Conservation (phyloP, 2,888 invertebrate species). For the Stomorhina lunata region DNA sequence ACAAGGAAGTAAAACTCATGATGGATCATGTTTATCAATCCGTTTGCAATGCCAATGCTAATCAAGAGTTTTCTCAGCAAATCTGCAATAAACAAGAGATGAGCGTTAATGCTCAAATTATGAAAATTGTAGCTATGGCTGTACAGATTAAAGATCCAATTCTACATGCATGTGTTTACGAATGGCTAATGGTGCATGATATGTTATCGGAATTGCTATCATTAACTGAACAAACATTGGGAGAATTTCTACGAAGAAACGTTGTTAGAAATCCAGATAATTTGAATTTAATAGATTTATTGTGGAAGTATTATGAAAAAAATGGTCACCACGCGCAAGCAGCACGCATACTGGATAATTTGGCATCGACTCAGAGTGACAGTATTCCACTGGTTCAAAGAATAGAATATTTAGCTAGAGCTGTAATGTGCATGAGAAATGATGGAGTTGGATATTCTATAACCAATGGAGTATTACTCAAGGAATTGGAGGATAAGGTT, state of each 20-base stretch:
- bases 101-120: slow-evolving; percentile 80
- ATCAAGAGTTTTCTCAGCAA: slow-evolving; percentile 71
- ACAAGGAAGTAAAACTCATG: slow-evolving; percentile 91
- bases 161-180: slow-evolving; percentile 93
- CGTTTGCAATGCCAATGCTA: slow-evolving; percentile 72
- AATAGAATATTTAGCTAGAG: slow-evolving; percentile 94
- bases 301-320: slow-evolving; percentile 98
- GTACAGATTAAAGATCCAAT: slow-evolving; percentile 90
- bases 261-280: slow-evolving; percentile 82
- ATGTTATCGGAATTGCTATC: slow-evolving; percentile 85
- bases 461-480: slow-evolving; percentile 88
- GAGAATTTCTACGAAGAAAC: slow-evolving; percentile 79
- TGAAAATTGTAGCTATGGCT: slow-evolving; percentile 84
- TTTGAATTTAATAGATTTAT: slow-evolving; percentile 86
- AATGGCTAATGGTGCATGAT: slow-evolving; percentile 92
- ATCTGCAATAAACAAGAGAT: slow-evolving; percentile 68
- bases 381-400: slow-evolving; percentile 89
- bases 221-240: slow-evolving; percentile 80
- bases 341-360: slow-evolving; percentile 91
- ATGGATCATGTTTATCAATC: slow-evolving; percentile 82
- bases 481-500: slow-evolving; percentile 93
- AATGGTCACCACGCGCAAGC: slow-evolving; percentile 95
- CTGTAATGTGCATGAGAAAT: slow-evolving; percentile 97
- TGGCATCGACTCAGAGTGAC: slow-evolving; percentile 86
- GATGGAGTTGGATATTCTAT: slow-evolving; percentile 88